These are phyloP conservation scores for Luidia sarsii DNA, from an alignment of 53 echinoderm and acorn worm species.

Conservation along the genomic window DNA sequence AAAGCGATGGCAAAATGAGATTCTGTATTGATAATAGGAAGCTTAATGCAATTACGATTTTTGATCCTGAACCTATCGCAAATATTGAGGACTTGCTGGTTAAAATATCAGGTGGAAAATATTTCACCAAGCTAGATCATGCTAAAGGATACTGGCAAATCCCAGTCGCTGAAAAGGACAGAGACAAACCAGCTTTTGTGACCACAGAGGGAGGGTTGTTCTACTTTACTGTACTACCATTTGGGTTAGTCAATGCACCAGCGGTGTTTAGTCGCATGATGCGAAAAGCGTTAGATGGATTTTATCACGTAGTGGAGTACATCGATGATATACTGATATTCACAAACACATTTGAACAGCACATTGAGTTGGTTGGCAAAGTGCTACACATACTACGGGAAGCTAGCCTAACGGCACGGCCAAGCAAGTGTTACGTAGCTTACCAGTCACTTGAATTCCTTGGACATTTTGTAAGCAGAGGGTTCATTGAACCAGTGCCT, in stretches of 20 bases:
- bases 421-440: constrained; percentile 52
- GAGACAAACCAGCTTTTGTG: constrained; percentile 45
- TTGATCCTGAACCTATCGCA: constrained; percentile 63
- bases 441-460: constrained; percentile 56
- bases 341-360: constrained; percentile 49
- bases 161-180: constrained; percentile 32
- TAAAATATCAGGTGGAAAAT: constrained; percentile 20
- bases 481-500: constrained; percentile 21
- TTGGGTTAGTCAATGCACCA: constrained; percentile 51
- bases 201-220: constrained; percentile 32
- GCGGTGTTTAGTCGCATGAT: constrained; percentile 41
- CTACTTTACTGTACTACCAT: constrained; percentile 50
- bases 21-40: constrained; percentile 60
- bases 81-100: constrained; percentile 58
- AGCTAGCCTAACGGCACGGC: constrained; percentile 59
- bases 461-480: constrained; percentile 59
- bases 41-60: constrained; percentile 53
- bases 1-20: constrained; percentile 20
- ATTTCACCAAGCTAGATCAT: constrained; percentile 59
- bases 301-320: constrained; percentile 25
- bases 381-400: constrained; percentile 23
- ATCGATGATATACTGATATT: constrained; percentile 49
- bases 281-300: constrained; percentile 24
- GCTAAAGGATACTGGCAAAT: constrained; percentile 66
- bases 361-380: background rate